Base-by-base conservation (phyloP, 2,888 invertebrate genomes). In the Cerceris rybyensis region DNA sequence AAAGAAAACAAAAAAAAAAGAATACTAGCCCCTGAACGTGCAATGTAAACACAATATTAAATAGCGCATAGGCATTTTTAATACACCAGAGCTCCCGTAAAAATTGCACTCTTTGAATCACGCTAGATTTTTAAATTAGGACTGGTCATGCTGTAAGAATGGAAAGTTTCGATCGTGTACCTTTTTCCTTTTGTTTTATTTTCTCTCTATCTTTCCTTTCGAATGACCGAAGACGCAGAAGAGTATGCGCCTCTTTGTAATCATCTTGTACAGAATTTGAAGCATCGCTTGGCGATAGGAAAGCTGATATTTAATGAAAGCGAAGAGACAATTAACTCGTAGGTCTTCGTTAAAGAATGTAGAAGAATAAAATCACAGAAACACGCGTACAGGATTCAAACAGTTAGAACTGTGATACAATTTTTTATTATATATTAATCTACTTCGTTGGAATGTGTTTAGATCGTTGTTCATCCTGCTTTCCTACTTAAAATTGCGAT, bases 351-450 rank as follows among this genome's bases (percentile, higher is more conserved):
- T 77, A 76, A 78, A 17, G 69, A 59, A 71, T 65, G 67, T 81
- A 85, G 82, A 82, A 28, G 28, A 28, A 28, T 28, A 28, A 64
- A 72, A 55, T 71, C 65, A 63, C 58, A 43, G 66, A 67, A 61
- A 70, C 50, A 75, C 43, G 57, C 72, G 78, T 43, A 66, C 73
- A 77, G 83, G 75, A 80, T 78, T 83, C 78, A 75, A 74, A 80
- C 81, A 87, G 83, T 85, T 87, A 86, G 87, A 83, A 84, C 88
- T 88, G 87, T 87, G 88, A 87, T 88, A 88, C 28, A 85, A 85
- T 82, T 86, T 75, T 85, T 76, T 78, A 85, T 84, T 83, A 73
- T 73, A 78, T 68, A 70, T 69, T 76, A 70, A 80, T 81, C 60
- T 68, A 71, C 76, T 83, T 77, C 52, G 57, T 73, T 69, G 50